Evolutionary conservation across 2,888 invertebrate species (phyloP).

Genomic region (Agonopterix heracliana): DNA sequence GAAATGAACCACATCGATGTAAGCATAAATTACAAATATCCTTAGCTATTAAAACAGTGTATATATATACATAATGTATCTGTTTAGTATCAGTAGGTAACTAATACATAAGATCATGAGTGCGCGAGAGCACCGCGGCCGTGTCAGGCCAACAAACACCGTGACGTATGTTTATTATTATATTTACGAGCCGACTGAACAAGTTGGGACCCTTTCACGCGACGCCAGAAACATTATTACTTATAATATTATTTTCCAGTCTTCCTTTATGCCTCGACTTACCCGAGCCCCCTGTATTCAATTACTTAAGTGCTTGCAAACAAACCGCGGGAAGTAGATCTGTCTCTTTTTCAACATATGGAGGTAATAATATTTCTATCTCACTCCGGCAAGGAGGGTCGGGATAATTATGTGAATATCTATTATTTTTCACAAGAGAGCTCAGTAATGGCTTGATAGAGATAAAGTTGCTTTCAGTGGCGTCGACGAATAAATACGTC

Average conservation of each 20-base stretch:
- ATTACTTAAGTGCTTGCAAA: constrained; percentile 69
- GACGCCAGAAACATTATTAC: constrained; percentile 43
- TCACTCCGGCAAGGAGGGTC: constrained; percentile 38
- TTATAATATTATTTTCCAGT: constrained; percentile 65
- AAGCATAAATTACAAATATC: too few relatives aligned
- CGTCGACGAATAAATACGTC: constrained; percentile 32
- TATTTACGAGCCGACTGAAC: constrained; percentile 40
- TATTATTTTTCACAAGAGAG: constrained; percentile 69
- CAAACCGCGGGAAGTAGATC: constrained; percentile 36
- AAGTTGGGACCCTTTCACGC: constrained; percentile 42
- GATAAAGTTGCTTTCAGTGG: constrained; percentile 54
- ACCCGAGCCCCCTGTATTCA: constrained; percentile 60
- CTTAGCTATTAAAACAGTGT: too few relatives aligned
- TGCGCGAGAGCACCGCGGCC: too few relatives aligned
- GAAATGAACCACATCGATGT: too few relatives aligned
- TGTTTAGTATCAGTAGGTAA: too few relatives aligned
- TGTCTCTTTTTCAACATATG: constrained; percentile 40
- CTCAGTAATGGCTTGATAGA: constrained; percentile 59
- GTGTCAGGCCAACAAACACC: neutral
- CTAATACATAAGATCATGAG: too few relatives aligned
- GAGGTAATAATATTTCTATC: constrained; percentile 18
- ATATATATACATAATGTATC: too few relatives aligned
- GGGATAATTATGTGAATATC: constrained; percentile 69
- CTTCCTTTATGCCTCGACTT: constrained; percentile 54
- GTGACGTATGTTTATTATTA: constrained; percentile 35